A percentile compares a stretch with the other conserved stretches of the same genome.
Evolutionary conservation across 2,888 invertebrate genomes (phyloP).

Genomic region (Protodeltote pygarga): DNA sequence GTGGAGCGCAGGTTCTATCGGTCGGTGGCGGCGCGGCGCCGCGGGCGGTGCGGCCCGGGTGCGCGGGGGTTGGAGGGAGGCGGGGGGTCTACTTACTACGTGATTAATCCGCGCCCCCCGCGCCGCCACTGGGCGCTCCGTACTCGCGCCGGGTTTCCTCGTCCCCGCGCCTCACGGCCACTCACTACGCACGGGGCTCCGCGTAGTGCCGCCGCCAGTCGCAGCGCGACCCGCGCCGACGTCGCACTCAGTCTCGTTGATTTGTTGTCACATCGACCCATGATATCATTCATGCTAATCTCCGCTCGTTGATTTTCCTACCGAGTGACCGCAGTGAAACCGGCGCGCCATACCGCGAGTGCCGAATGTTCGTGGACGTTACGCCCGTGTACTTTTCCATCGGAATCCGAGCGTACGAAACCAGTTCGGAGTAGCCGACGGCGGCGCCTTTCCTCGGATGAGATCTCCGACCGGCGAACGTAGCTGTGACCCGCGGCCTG

Average conservation of each 20-base stretch:
- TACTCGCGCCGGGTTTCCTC: conserved; percentile 86
- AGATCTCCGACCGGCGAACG: conserved; percentile 70
- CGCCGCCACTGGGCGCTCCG: conserved; percentile 75
- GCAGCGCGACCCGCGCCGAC: conserved; percentile 83
- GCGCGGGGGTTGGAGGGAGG: conserved; percentile 66
- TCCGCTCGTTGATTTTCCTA: conserved; percentile 81
- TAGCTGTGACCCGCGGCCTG: conserved; percentile 79
- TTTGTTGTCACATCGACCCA: conserved; percentile 58
- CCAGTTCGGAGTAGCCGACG: conserved; percentile 76
- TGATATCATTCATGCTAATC: conserved; percentile 84
- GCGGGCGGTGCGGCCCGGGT: conserved; percentile 59
- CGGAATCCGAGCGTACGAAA: conserved; percentile 73
- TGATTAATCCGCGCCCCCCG: conserved; percentile 81
- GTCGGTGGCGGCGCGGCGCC: conserved; percentile 55
- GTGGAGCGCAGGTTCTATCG: conserved; percentile 80
- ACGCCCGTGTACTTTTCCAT: conserved; percentile 79
- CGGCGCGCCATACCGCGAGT: conserved; percentile 78
- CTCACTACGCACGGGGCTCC: conserved; percentile 85
- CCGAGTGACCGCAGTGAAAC: conserved; percentile 78
- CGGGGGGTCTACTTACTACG: conserved; percentile 85
- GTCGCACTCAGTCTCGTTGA: conserved; percentile 65
- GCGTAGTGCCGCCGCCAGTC: conserved; percentile 83
- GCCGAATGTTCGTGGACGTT: conserved; percentile 80
- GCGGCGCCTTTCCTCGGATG: conserved; percentile 73
- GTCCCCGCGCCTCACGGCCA: conserved; percentile 87